Base-by-base conservation (phyloP, 2,888 invertebrate genomes). In the Blastobasis adustella region DNA sequence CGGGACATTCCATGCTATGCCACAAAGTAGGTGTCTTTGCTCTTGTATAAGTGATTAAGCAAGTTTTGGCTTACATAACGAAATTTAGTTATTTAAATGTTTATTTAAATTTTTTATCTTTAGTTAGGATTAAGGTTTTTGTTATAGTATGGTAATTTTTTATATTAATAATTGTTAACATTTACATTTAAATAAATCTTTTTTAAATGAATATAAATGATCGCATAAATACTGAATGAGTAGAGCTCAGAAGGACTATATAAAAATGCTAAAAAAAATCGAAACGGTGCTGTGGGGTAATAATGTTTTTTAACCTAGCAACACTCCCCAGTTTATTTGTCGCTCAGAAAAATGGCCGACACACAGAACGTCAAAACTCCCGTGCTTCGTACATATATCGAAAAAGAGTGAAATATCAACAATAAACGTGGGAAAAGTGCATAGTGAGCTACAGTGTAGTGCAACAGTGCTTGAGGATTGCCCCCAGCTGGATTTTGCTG, bases 311-410 rank as follows among this genome's bases (percentile, higher is more conserved):
- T 42, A 40, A 46, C 38, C 51, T 76, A 69, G 86, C 73, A 86
- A 74, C 78, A 78, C 72, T 68, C 56, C 62, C 58, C 45, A 62
- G 69, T 75, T 70, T 75, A 82, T 79, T 81, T 84, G 78, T 79
- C 66, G 62, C 59, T 64, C 74, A 78, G 68, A 83, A 85, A 86
- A 75, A 87, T 86, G 87, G 86, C 86, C 69, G 83, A 76, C 71
- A 66, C 68, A 68, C 63, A 63, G 73, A 80, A 80, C 75, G 86
- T 87, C 86, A 86, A 85, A 85, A 79, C 71, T 79, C 61, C 58
- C 64, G 65, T 75, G 74, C 71, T 71, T 72, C 79, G 62, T 68
- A 68, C 73, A 67, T 72, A 66, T 40, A 66, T 54, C 58, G 65
- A 66, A 76, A 79, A 83, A 82, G 79, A 79, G 78, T 76, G 71